Evolutionary conservation across 2,113 vertebrate genomes (phyloP).

Genomic region (Sminthopsis crassicaudata): DNA sequence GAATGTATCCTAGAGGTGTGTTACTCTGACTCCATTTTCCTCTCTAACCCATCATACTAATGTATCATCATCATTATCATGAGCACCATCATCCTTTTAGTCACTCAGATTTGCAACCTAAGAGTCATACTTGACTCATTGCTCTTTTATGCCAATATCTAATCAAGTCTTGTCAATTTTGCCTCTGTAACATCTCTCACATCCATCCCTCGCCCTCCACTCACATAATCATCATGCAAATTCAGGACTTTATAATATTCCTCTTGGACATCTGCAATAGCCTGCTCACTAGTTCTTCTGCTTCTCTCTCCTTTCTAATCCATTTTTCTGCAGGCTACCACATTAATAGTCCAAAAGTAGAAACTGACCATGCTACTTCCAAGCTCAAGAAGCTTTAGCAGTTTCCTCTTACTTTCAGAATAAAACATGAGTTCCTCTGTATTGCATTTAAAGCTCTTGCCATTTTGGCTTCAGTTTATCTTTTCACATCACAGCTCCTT

Average conservation of each 20-base stretch:
- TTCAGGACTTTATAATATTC: neutral
- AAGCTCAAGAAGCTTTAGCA: neutral
- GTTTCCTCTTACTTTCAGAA: neutral
- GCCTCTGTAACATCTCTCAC: neutral
- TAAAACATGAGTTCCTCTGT: neutral
- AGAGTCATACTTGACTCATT: neutral
- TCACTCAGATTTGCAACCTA: neutral
- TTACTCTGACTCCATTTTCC: neutral
- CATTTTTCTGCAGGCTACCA: neutral
- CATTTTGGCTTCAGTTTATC: neutral
- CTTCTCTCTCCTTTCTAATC: neutral
- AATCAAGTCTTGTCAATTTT: neutral
- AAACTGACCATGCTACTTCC: neutral
- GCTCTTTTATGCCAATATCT: neutral
- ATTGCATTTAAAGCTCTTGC: neutral
- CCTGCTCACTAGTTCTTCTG: neutral
- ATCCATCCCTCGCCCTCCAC: neutral
- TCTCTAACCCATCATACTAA: neutral
- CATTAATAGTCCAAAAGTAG: neutral
- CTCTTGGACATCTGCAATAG: neutral
- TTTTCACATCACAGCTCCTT: too few species aligned
- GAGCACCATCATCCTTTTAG: neutral
- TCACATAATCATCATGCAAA: neutral
- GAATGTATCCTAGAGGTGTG: neutral
- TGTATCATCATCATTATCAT: too few species aligned